phyloP scores from a whole-genome alignment of 2,113 vertebrate species.

The Corythaixoides concolor region DNA sequence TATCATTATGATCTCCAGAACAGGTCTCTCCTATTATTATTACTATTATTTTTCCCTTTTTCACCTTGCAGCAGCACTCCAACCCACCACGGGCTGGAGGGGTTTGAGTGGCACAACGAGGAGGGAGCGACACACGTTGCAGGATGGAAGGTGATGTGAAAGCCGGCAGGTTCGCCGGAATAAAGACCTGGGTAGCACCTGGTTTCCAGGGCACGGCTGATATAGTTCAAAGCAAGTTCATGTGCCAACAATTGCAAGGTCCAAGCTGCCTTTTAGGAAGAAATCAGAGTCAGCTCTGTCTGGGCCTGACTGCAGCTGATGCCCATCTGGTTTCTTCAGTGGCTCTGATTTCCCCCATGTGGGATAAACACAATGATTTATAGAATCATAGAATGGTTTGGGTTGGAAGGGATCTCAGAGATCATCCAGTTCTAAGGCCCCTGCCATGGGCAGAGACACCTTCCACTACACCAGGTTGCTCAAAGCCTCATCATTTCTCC shows the following conservation, averaged over 20 bases:
- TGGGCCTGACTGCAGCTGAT: background rate
- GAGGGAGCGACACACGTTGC: rapidly evolving
- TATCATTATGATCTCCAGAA: background rate
- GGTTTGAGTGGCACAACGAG: background rate
- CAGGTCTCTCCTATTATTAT: background rate
- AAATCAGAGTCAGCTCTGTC: background rate
- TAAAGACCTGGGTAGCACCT: background rate
- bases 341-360: background rate
- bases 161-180: background rate
- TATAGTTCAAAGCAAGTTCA: background rate
- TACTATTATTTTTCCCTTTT: background rate
- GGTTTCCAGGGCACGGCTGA: background rate
- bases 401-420: too few species aligned
- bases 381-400: too few species aligned
- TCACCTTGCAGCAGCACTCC: background rate
- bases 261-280: background rate
- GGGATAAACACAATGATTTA: background rate
- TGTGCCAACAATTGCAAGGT: background rate
- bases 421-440: too few species aligned
- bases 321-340: constrained; percentile 21
- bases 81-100: background rate
- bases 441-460: too few species aligned
- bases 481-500: background rate
- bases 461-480: too few species aligned
- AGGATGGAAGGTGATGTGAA: background rate